phyloP scores from a whole-genome alignment of 2,113 vertebrate species.

The Calypte anna region DNA sequence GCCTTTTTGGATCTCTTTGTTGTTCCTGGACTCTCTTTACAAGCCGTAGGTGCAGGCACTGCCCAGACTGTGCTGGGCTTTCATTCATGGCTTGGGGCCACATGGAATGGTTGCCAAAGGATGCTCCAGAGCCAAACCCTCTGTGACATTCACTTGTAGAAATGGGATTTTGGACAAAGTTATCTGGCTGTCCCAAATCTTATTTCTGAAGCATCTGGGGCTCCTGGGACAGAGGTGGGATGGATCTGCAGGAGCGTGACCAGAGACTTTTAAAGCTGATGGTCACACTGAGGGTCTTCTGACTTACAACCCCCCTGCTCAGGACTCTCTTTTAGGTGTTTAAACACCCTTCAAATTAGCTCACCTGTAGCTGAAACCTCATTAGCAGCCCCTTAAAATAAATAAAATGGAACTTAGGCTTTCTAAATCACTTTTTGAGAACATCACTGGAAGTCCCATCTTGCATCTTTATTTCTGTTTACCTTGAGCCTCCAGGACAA shows the following conservation, averaged over 20 bases:
- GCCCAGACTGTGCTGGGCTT: background rate
- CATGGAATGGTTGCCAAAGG: background rate
- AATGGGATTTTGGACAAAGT: background rate
- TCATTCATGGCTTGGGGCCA: background rate
- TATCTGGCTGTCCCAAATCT: background rate
- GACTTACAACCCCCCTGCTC: background rate
- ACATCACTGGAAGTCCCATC: no score
- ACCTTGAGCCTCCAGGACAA: background rate
- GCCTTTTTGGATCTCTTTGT: background rate
- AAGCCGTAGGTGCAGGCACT: background rate
- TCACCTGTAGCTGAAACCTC: background rate
- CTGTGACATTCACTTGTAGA: rapidly evolving
- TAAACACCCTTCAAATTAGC: background rate
- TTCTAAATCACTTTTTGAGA: background rate
- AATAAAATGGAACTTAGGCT: background rate
- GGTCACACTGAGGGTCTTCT: background rate
- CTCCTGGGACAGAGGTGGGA: background rate
- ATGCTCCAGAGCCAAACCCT: background rate
- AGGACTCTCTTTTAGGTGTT: background rate
- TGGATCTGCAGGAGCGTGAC: background rate
- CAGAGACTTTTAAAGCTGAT: background rate
- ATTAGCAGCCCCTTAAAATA: background rate
- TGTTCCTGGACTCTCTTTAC: background rate
- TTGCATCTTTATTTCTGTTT: background rate
- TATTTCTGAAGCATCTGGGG: background rate